These are phyloP conservation scores for Antennarius striatus DNA, from an alignment of 2,113 vertebrate species.

Conservation along the genomic window DNA sequence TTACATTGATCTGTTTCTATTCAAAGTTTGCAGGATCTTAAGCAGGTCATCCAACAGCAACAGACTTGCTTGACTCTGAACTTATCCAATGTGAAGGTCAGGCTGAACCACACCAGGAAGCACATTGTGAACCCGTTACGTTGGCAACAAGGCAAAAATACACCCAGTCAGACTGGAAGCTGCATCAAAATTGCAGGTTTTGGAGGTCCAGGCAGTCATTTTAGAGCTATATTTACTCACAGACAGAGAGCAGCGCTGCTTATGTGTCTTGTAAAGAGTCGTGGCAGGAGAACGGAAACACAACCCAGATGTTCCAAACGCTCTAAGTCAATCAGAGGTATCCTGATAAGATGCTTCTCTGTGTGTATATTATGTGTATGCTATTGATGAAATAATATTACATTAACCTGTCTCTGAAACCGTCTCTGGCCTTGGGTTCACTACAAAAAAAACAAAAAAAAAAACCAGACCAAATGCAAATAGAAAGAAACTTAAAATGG, in stretches of 20 bases:
- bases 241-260: slow-evolving; percentile 46
- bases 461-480: too few relatives aligned
- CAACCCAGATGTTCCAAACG: slow-evolving; percentile 70
- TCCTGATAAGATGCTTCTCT: not conserved
- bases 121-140: slow-evolving; percentile 38
- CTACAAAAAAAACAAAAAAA: too few relatives aligned
- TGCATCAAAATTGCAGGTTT: slow-evolving; percentile 70
- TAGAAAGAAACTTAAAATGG: too few relatives aligned
- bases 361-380: not conserved
- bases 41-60: slow-evolving; percentile 15
- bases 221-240: slow-evolving; percentile 72
- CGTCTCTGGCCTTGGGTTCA: too few relatives aligned
- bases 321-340: slow-evolving; percentile 31
- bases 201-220: slow-evolving; percentile 64
- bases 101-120: slow-evolving; percentile 38
- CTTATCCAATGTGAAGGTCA: slow-evolving; percentile 39
- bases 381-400: too few relatives aligned
- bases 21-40: not conserved
- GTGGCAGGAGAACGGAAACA: slow-evolving; percentile 39
- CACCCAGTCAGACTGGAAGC: slow-evolving; percentile 50
- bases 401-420: too few relatives aligned
- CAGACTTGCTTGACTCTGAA: slow-evolving; percentile 34
- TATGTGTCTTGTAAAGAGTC: slow-evolving; percentile 48
- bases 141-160: slow-evolving; percentile 56
- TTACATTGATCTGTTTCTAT: too few relatives aligned